Base-by-base conservation (phyloP, 2,888 invertebrate species). In the Magallana nippona region DNA sequence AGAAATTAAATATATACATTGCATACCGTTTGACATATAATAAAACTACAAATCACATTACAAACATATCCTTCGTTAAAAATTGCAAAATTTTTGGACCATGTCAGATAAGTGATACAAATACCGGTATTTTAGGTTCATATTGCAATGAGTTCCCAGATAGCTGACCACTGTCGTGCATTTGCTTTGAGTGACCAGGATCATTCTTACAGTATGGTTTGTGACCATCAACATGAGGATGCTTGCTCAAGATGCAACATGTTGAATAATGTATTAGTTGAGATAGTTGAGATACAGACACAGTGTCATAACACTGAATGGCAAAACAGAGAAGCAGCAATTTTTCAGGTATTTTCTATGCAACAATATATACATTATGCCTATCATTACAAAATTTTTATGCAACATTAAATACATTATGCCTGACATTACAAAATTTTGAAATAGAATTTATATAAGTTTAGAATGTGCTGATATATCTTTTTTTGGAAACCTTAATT, bases 91-190 rank as follows among this genome's bases (percentile, higher is more conserved):
- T 32, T 32, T 32, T 32, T 32, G 1, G 32, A 32, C 1, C 32
- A 32, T 32, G 32, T 32, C 32, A 32, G 32, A 32, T 32, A 32
- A 32, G 32, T 32, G 32, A 32, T 32, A 55, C 79, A 3, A 55
- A n/a, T 56, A 17, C n/a, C n/a, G n/a, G n/a, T 56, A 1, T 79
- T 57, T 3, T 79, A 79, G 79, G 22, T 55, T 13, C 79, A 79
- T 57, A 56, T 57, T 22, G 13, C 17, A 10, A 79, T 22, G 79
- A 57, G 56, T 56, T 56, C 13, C 56, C 15, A 17, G 57, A 17
- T 79, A n/a, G 57, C 55, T n/a, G 79, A 79, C 57, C 79, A 79
- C 11, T 79, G 79, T 57, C 27, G 55, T 17, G 55, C 56, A 17
- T 22, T 56, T 79, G 79, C 79, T 10, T 57, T 79, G n/a, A 79